These are phyloP conservation scores for Sebastes variabilis DNA, from an alignment of 2,797 vertebrate species.

Conservation along the genomic window DNA sequence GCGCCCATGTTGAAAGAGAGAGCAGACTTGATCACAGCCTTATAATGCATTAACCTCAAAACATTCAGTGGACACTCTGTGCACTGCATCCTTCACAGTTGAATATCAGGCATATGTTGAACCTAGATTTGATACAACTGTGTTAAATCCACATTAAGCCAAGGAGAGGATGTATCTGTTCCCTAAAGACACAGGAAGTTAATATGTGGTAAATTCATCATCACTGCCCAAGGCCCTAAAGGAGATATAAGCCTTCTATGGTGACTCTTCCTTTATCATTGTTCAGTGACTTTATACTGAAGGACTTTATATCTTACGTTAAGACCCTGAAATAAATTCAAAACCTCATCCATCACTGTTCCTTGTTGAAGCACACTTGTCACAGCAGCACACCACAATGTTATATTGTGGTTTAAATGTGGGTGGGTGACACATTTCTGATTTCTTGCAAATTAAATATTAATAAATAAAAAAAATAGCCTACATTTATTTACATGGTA, in stretches of 20 bases:
- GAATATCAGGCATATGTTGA: background rate
- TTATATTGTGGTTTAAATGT: background rate
- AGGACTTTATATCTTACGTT: slow-evolving; percentile 1
- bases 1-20: too few relatives aligned
- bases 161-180: background rate
- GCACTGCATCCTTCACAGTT: background rate
- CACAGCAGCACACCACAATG: background rate
- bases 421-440: background rate
- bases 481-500: background rate
- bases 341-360: background rate
- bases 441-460: background rate
- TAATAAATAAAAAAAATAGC: background rate
- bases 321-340: slow-evolving; percentile 44
- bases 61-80: background rate
- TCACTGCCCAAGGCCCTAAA: background rate
- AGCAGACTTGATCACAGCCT: background rate
- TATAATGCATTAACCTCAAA: background rate
- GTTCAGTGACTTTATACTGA: background rate
- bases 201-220: background rate
- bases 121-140: background rate
- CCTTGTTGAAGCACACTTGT: background rate
- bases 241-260: background rate
- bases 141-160: background rate
- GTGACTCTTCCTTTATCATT: background rate
- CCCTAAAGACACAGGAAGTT: background rate